A percentile compares a stretch with the other conserved stretches of the same genome.
Evolutionary conservation across 53 echinoderm and acorn worm species (phyloP).

Genomic region (Apostichopus leukothele): DNA sequence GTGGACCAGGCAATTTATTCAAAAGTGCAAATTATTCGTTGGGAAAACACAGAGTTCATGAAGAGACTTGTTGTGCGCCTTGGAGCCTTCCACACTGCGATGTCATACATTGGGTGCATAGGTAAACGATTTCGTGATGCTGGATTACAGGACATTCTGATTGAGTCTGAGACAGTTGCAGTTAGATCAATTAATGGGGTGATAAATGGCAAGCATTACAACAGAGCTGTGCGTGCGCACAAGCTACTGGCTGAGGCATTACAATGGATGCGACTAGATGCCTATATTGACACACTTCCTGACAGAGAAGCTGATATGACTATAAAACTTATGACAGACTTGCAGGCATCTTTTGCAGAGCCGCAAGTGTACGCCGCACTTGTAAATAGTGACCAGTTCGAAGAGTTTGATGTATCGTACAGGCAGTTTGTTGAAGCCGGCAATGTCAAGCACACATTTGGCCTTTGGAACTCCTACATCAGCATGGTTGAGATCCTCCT

Average conservation of each 20-base stretch:
- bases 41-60: constrained; percentile 51
- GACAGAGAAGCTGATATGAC: too few species aligned
- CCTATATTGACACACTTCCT: too few species aligned
- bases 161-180: constrained; percentile 54
- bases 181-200: constrained; percentile 52
- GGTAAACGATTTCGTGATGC: constrained; percentile 56
- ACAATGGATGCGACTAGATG: constrained; percentile 44
- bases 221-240: constrained; percentile 58
- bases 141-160: constrained; percentile 51
- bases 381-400: not conserved
- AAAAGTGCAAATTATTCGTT: constrained; percentile 58
- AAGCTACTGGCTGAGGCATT: constrained; percentile 62
- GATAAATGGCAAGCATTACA: constrained; percentile 55
- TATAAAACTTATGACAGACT: constrained; percentile 30
- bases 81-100: constrained; percentile 55
- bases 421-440: too few species aligned
- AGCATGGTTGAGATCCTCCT: too few species aligned
- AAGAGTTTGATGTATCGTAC: too few species aligned
- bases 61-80: constrained; percentile 55
- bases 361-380: not conserved
- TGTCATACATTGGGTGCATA: constrained; percentile 47
- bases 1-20: constrained; percentile 64
- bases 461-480: too few species aligned
- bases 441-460: too few species aligned
- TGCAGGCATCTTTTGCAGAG: not conserved